Evolutionary conservation across 2,888 invertebrate species (phyloP).

Genomic region (Craniophora ligustri): DNA sequence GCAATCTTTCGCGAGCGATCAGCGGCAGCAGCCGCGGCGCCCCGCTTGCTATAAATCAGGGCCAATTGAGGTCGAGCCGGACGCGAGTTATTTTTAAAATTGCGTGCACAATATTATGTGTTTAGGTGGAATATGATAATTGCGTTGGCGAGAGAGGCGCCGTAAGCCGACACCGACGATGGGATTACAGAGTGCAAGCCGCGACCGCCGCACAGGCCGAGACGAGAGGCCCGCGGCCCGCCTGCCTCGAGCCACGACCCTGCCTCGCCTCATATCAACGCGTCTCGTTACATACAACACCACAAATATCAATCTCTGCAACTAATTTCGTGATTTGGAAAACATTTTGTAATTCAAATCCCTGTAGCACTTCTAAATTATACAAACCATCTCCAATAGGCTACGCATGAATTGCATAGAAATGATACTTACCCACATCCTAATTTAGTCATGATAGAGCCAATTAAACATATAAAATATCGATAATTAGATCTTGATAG

Average conservation of each 20-base stretch:
- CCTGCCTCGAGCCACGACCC: conserved; percentile 47
- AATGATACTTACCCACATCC: neutral
- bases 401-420: too few relatives aligned
- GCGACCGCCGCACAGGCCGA: conserved; percentile 55
- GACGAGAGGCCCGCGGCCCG: conserved; percentile 43
- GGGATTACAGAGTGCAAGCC: conserved; percentile 83
- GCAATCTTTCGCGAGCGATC: conserved; percentile 67
- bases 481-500: too few relatives aligned
- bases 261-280: conserved; percentile 59
- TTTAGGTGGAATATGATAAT: conserved; percentile 89
- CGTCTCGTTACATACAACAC: conserved; percentile 62
- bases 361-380: too few relatives aligned
- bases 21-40: conserved; percentile 64
- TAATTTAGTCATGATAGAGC: neutral
- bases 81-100: conserved; percentile 87
- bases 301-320: conserved; percentile 3
- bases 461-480: neutral
- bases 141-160: conserved; percentile 82
- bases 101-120: conserved; percentile 88
- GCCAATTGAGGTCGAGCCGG: conserved; percentile 83
- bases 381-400: too few relatives aligned
- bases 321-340: neutral
- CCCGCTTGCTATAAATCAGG: conserved; percentile 80
- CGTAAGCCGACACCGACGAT: conserved; percentile 85
- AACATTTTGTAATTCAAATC: too few relatives aligned